Conservation (phyloP, 2,113 vertebrate genomes). For the Podarcis muralis region DNA sequence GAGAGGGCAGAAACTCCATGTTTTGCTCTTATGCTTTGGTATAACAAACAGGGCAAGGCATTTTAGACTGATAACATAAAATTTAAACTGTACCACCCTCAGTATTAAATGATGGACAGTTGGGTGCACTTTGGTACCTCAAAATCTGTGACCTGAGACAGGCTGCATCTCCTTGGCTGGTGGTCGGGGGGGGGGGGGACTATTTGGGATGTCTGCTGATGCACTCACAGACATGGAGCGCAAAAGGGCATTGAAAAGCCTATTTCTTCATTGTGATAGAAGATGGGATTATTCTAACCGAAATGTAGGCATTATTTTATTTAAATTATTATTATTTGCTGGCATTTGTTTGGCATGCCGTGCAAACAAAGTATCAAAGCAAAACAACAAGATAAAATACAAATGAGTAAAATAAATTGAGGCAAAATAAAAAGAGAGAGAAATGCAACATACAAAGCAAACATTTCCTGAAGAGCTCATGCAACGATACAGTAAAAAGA, state of each 20-base stretch:
- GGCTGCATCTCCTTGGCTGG: background rate
- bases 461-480: too few species aligned
- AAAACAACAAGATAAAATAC: too few species aligned
- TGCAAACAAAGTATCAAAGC: too few species aligned
- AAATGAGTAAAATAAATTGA: too few species aligned
- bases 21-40: background rate
- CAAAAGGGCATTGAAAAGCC: background rate
- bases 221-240: fast-evolving
- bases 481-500: too few species aligned
- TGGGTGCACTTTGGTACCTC: fast-evolving
- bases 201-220: background rate
- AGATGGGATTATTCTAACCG: background rate
- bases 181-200: background rate
- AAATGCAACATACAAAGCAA: too few species aligned
- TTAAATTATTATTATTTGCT: background rate
- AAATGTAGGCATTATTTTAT: background rate
- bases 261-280: background rate
- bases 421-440: too few species aligned
- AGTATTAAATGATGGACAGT: background rate
- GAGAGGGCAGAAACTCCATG: background rate
- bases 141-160: background rate
- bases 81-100: background rate
- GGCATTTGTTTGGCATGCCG: too few species aligned
- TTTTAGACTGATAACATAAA: background rate
- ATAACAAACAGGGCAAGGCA: background rate